A percentile compares a stretch with the other conserved stretches of the same genome.
phyloP scores from a whole-genome alignment of 2,113 vertebrate species.

The Pteruthius melanotis region DNA sequence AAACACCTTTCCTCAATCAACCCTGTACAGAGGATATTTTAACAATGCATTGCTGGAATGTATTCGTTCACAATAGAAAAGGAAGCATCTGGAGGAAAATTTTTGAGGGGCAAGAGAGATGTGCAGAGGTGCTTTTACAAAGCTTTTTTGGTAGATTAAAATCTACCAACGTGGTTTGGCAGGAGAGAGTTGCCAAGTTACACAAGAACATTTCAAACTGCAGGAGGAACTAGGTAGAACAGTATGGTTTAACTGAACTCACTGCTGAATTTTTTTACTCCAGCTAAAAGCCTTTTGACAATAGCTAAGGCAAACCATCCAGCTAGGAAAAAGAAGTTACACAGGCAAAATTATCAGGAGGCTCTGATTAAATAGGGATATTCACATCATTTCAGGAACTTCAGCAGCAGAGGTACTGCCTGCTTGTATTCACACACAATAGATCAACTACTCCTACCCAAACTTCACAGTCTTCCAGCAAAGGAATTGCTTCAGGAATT shows the following conservation, averaged over 20 bases:
- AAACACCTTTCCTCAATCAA: neutral
- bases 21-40: neutral
- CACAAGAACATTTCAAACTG: neutral
- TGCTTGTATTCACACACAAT: neutral
- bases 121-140: neutral
- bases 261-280: neutral
- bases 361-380: neutral
- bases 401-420: neutral
- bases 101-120: neutral
- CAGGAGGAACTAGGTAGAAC: neutral
- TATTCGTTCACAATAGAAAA: neutral
- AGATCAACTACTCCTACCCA: neutral
- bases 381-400: neutral
- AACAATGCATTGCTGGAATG: accelerated
- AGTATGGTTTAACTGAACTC: neutral
- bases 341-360: neutral
- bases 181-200: neutral
- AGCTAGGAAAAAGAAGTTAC: neutral
- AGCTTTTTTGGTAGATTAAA: neutral
- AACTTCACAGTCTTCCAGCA: neutral
- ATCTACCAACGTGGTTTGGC: accelerated
- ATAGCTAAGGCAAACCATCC: neutral
- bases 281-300: neutral
- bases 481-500: neutral
- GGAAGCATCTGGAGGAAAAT: accelerated